Base-by-base conservation (phyloP, 2,113 vertebrate species). In the Verasper variegatus region DNA sequence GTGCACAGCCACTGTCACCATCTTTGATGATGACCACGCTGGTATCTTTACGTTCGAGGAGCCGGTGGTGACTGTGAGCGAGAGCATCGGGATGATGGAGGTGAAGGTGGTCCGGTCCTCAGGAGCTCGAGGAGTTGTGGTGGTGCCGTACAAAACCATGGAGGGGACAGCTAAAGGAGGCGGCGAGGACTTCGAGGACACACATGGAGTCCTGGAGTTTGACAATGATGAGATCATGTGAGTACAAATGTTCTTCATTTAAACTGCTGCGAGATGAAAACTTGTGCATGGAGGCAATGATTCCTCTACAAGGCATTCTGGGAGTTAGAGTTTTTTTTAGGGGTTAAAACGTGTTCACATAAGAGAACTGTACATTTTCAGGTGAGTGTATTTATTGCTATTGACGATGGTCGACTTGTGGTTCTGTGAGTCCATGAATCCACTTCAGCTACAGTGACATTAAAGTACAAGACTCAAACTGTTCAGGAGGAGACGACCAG, bases 171-270 rank as follows among this genome's bases (percentile, higher is more conserved):
- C 97, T 12, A 96, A 95, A 93, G 98, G 98, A 2, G 97, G 97
- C n/a, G 98, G 98, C 2, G 96, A 97, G 79, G 97, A 99, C 91
- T 99, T 97, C 15, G 97, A 99, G 82, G 98, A 99, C 85, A 97
- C 96, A 0, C 95, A 95, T 0, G 98, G 98, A 63, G 94, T 97
- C 80, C 94, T 99, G 68, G 96, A 98, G 87, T 99, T 99, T 91
- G 96, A 98, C 89, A 97, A 99, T 0, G 96, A 98, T 12, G 96
- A 99, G 86, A 97, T 98, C 87, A 92, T 95, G 98, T 99, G 95
- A 98, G 97, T 97, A 55, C 0, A 51, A 71, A 55, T 13, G 40
- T 35, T 31, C 26, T 11, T 8, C 14, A 21, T 5, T n/a, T 9
- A 17, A 3, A 20, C 4, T 42, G 49, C 17, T n/a, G 59, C 26